Evolutionary conservation across 1,140 invertebrate genomes (phyloP), one percentile per base, ranked within the genome.

Genomic region (Lepidotrigona ventralis): DNA sequence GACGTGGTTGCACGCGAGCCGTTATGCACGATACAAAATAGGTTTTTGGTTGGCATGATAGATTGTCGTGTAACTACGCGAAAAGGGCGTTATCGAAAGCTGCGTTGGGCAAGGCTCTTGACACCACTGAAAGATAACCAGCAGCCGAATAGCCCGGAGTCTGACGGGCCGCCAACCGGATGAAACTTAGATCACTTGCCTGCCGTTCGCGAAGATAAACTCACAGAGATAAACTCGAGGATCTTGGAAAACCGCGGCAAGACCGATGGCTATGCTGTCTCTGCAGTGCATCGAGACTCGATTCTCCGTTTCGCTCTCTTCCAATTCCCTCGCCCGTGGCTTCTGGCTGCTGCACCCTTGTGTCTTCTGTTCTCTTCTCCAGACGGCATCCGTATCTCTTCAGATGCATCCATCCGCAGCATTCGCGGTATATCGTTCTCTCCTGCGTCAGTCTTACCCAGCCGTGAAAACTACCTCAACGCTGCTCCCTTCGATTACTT

Each of bases 201-300:
- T 84, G 75, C 58, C 79, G 72, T 81, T 75, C 75, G 81, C 84
- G 84, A 89, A 89, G 88, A 91, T 91, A 88, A 89, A 91, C 89
- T 90, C 86, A n/a, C 73, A 14, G 58, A 91, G 90, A 91, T 90
- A 90, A 89, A 88, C 86, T 86, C 56, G 81, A 85, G 86, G 89
- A 90, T 91, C 89, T 81, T 83, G 77, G 90, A 90, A 90, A 91
- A 91, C 88, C 90, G 81, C 86, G 83, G 83, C 80, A 91, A 91
- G 91, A 91, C 87, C 90, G 90, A 91, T 91, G 90, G 85, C 85
- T 85, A 84, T 66, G 79, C 84, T 86, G 87, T 89, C 90, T 86
- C 89, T 73, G 86, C 78, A 81, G 79, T 84, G 86, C 85, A 90
- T 91, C 88, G 86, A 83, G 86, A 60, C 88, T 74, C 83, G 85